Evolutionary conservation across 1,140 invertebrate genomes (phyloP).

Genomic region (Archivesica marissinica): DNA sequence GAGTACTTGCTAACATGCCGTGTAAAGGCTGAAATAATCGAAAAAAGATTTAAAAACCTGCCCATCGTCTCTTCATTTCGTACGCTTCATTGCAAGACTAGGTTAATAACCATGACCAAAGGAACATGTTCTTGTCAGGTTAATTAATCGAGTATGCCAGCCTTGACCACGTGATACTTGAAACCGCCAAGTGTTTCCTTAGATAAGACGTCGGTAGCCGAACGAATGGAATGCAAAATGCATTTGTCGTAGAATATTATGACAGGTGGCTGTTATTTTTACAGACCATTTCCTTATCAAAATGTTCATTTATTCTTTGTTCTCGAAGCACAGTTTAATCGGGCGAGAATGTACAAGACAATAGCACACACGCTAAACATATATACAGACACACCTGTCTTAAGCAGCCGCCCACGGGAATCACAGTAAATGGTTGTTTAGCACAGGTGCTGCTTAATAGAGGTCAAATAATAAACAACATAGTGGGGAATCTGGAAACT

Average conservation of each 20-base stretch:
- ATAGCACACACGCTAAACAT: background rate
- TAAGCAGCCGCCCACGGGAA: too few relatives aligned
- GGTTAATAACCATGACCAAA: background rate
- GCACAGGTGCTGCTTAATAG: too few relatives aligned
- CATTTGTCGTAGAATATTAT: background rate
- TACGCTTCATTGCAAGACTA: background rate
- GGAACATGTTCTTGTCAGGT: conserved; percentile 30
- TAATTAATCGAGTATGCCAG: conserved; percentile 27
- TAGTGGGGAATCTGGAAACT: too few relatives aligned
- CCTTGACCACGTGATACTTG: conserved; percentile 16
- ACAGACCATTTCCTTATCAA: background rate
- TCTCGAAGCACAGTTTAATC: background rate
- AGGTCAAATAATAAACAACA: too few relatives aligned
- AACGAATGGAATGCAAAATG: background rate
- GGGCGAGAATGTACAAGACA: background rate
- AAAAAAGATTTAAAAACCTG: too few relatives aligned
- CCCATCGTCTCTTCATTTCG: background rate
- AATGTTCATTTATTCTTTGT: background rate
- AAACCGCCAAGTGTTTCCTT: background rate
- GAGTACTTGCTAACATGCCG: too few relatives aligned
- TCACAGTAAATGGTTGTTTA: too few relatives aligned
- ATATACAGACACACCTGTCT: background rate
- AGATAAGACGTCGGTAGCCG: background rate
- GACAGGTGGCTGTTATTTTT: background rate
- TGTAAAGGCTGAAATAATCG: too few relatives aligned